phyloP scores from a whole-genome alignment of 2,888 invertebrate genomes.

The Napeogenes inachia region DNA sequence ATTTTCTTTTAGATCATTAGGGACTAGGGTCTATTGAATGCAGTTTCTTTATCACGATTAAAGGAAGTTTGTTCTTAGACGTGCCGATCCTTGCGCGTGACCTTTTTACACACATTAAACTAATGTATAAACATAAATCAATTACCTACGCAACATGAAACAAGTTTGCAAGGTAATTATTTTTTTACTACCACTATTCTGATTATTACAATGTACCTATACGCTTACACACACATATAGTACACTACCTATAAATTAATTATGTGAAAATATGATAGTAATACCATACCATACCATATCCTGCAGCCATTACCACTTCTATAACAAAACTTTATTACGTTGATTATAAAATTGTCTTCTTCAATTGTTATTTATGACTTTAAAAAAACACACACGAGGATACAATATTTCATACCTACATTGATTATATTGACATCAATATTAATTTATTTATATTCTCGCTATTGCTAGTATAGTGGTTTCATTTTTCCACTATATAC shows the following conservation, averaged over 20 bases:
- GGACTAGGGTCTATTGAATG: too few species aligned
- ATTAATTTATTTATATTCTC: neutral
- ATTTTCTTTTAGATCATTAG: too few species aligned
- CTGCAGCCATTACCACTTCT: neutral
- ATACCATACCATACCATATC: too few species aligned
- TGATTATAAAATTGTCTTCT: neutral
- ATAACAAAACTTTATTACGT: neutral
- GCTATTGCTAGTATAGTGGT: too few species aligned
- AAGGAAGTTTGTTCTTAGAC: neutral
- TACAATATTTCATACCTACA: too few species aligned
- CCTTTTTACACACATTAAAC: slow-evolving; percentile 4
- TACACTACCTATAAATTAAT: neutral
- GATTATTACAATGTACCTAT: neutral
- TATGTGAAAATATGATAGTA: too few species aligned
- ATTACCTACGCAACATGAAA: neutral
- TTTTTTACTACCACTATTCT: neutral
- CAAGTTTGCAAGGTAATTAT: neutral
- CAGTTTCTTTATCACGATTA: too few species aligned
- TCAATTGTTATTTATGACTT: slow-evolving; percentile 4
- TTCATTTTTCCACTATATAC: too few species aligned
- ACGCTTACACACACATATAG: neutral
- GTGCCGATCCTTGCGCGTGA: slow-evolving; percentile 6
- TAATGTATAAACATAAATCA: slow-evolving; percentile 4
- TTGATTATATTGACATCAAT: neutral
- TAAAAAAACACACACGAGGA: neutral